These are phyloP conservation scores for Sapajus apella DNA, from an alignment of 2,113 vertebrate genomes.

Conservation along the genomic window DNA sequence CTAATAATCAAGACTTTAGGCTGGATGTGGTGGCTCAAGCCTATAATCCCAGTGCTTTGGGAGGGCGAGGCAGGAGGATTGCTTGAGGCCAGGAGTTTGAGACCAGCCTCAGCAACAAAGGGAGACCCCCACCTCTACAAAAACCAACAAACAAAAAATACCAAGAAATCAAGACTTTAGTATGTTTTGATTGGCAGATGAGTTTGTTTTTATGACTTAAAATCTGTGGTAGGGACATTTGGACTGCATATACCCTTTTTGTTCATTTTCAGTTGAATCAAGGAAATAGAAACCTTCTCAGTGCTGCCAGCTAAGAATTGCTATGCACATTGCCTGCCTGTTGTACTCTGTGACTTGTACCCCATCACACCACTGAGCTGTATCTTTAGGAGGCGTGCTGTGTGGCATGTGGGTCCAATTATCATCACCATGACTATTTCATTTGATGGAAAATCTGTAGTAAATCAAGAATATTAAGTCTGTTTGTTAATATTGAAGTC, in stretches of 20 bases:
- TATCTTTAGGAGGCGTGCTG: not conserved
- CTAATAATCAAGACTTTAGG: not conserved
- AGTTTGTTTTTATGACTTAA: not conserved
- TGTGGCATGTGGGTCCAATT: not conserved
- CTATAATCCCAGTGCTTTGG: too few species aligned
- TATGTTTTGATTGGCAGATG: not conserved
- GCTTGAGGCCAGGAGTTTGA: too few species aligned
- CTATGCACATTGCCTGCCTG: not conserved
- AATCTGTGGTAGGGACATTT: not conserved
- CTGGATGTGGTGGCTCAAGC: too few species aligned
- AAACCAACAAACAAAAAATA: too few species aligned
- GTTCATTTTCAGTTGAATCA: not conserved
- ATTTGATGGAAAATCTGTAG: conserved; percentile 19
- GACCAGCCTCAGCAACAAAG: too few species aligned
- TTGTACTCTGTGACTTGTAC: not conserved
- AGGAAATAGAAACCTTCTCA: conserved; percentile 7
- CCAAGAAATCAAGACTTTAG: not conserved
- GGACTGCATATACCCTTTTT: not conserved
- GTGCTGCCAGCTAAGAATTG: not conserved
- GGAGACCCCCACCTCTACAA: too few species aligned
- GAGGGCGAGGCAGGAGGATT: too few species aligned
- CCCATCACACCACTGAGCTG: not conserved
- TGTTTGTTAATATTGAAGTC: conserved; percentile 29
- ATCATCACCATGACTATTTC: conserved; percentile 25
- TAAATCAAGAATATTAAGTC: conserved; percentile 30